These are phyloP conservation scores for Acholoe squamosa DNA, from an alignment of 2,888 invertebrate genomes.

Conservation along the genomic window DNA sequence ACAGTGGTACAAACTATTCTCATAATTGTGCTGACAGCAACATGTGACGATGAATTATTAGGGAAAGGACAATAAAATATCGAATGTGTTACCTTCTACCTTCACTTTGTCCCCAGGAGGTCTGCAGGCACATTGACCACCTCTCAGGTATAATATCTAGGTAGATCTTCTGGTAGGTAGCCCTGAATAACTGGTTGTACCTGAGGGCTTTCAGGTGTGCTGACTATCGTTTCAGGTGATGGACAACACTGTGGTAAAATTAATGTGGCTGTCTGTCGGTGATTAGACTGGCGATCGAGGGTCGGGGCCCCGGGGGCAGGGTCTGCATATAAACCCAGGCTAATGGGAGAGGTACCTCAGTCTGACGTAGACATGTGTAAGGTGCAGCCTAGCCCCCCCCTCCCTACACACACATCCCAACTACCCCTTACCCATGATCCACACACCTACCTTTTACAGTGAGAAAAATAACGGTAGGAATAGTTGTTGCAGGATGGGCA, in stretches of 20 bases:
- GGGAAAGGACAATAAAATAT: too few relatives aligned
- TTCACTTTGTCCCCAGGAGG: not conserved
- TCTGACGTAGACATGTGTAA: slow-evolving; percentile 39
- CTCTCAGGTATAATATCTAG: not conserved
- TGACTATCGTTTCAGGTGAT: not conserved
- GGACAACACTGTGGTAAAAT: not conserved
- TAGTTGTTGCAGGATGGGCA: too few relatives aligned
- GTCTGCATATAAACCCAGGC: not conserved
- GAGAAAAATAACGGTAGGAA: too few relatives aligned
- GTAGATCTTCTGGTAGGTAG: not conserved
- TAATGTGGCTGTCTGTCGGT: not conserved
- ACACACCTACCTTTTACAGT: too few relatives aligned
- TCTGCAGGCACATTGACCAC: slow-evolving; percentile 2
- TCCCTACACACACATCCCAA: not conserved
- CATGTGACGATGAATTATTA: too few relatives aligned
- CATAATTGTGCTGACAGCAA: too few relatives aligned
- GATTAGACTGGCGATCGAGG: not conserved
- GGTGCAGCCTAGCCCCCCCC: slow-evolving; percentile 1
- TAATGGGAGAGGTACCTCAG: not conserved
- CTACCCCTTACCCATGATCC: not conserved
- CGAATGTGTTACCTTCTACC: too few relatives aligned
- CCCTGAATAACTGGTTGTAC: not conserved
- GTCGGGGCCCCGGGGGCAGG: not conserved
- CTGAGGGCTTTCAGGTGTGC: slow-evolving; percentile 8
- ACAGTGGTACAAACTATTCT: too few relatives aligned